Conservation (phyloP, 2,888 invertebrate species). For the Netelia inedita region DNA sequence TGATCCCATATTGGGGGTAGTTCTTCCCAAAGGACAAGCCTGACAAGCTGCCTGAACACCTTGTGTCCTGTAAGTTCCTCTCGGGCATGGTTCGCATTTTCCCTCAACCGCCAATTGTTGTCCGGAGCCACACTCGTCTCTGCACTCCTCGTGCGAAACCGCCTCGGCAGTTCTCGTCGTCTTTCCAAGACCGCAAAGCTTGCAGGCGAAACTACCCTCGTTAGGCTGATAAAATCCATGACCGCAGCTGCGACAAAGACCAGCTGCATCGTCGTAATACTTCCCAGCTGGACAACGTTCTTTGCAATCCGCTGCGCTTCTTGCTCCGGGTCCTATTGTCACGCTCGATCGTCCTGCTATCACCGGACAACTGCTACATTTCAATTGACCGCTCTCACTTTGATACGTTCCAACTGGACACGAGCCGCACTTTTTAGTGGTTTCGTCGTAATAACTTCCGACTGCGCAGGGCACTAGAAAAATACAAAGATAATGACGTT, state of each 20-base stretch:
- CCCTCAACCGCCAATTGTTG: conserved; percentile 95
- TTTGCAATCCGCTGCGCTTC: conserved; percentile 96
- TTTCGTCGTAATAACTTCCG: conserved; percentile 93
- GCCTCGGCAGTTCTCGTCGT: conserved; percentile 97
- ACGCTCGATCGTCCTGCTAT: conserved; percentile 96
- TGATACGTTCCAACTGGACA: conserved; percentile 97
- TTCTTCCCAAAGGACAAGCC: conserved; percentile 94
- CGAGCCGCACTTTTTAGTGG: conserved; percentile 91
- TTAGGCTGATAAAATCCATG: conserved; percentile 97
- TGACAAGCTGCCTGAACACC: conserved; percentile 96
- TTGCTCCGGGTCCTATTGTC: conserved; percentile 94
- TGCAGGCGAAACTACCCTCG: conserved; percentile 96
- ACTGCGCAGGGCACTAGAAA: conserved; percentile 94
- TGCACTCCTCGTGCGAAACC: conserved; percentile 93
- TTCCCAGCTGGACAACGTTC: conserved; percentile 97
- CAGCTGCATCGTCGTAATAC: conserved; percentile 95
- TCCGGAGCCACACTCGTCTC: conserved; percentile 95
- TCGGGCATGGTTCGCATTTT: conserved; percentile 96
- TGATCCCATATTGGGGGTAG: conserved; percentile 94
- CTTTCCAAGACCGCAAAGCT: conserved; percentile 95
- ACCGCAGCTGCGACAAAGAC: conserved; percentile 96
- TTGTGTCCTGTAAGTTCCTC: conserved; percentile 94
- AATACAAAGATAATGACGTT: background rate
- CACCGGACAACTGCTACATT: conserved; percentile 95
- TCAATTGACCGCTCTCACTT: conserved; percentile 95